These are phyloP conservation scores for Phainopepla nitens DNA, from an alignment of 2,113 vertebrate genomes.

Conservation along the genomic window DNA sequence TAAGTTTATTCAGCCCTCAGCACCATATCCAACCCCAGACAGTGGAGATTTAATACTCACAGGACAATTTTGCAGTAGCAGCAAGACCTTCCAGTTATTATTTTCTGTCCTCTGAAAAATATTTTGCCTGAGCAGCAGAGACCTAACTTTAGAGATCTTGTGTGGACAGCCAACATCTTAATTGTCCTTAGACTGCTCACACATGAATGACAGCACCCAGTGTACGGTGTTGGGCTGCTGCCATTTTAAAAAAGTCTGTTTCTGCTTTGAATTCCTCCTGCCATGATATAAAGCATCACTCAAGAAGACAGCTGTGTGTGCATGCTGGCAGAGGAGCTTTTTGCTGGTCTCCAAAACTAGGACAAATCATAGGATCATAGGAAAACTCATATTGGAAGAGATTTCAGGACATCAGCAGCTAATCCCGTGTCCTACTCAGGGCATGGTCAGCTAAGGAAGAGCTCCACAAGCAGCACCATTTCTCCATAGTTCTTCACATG, in stretches of 20 bases:
- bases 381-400: background rate
- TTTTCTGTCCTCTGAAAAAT: background rate
- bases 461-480: rapidly evolving
- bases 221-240: background rate
- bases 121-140: background rate
- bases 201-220: background rate
- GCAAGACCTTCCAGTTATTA: background rate
- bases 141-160: background rate
- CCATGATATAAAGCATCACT: background rate
- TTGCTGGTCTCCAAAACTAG: background rate
- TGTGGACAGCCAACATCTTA: background rate
- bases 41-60: background rate
- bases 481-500: background rate
- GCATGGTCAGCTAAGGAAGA: background rate
- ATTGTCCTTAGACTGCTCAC: background rate
- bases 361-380: background rate
- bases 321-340: background rate
- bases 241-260: background rate
- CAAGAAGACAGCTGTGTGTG: background rate
- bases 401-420: background rate
- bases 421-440: background rate
- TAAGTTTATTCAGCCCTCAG: background rate
- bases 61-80: background rate
- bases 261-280: background rate
- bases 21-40: background rate